phyloP scores from a whole-genome alignment of 1,140 invertebrate species.

The Orchestia grillus region DNA sequence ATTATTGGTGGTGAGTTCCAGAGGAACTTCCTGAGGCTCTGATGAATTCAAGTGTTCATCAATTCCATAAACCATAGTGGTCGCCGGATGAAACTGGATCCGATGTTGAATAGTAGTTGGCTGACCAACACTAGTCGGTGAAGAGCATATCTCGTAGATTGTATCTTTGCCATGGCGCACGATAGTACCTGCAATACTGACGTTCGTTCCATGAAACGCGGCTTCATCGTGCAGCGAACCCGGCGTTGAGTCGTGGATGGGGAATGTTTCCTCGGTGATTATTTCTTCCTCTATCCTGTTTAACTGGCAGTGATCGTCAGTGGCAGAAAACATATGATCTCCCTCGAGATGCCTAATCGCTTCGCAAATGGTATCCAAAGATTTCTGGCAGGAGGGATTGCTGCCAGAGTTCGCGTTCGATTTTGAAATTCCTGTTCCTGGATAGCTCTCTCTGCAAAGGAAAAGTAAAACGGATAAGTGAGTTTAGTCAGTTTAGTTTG shows the following conservation, averaged over 20 bases:
- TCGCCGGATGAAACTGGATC: constrained; percentile 23
- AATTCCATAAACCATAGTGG: constrained; percentile 28
- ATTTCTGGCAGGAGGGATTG: constrained; percentile 77
- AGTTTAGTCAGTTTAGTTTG: neutral
- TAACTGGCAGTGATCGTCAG: constrained; percentile 61
- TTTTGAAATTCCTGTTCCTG: neutral
- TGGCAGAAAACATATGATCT: constrained; percentile 82
- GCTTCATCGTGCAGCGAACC: constrained; percentile 29
- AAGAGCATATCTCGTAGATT: constrained; percentile 28
- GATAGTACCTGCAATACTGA: neutral
- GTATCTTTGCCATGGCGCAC: constrained; percentile 34
- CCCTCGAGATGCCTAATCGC: constrained; percentile 97
- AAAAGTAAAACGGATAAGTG: neutral
- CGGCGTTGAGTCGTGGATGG: constrained; percentile 61
- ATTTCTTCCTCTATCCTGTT: constrained; percentile 67
- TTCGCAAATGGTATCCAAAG: constrained; percentile 97
- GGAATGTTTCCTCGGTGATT: constrained; percentile 67
- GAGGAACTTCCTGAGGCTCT: constrained; percentile 67
- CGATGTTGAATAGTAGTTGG: constrained; percentile 14
- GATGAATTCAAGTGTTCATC: constrained; percentile 62
- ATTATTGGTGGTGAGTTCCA: constrained; percentile 67
- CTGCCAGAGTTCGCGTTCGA: neutral
- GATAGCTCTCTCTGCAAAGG: constrained; percentile 12
- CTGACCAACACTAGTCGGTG: neutral
- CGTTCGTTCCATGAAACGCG: neutral